A percentile compares a stretch with the other conserved stretches of the same genome.
Evolutionary conservation across 2,113 vertebrate genomes (phyloP).

Genomic region (Hymenochirus boettgeri): DNA sequence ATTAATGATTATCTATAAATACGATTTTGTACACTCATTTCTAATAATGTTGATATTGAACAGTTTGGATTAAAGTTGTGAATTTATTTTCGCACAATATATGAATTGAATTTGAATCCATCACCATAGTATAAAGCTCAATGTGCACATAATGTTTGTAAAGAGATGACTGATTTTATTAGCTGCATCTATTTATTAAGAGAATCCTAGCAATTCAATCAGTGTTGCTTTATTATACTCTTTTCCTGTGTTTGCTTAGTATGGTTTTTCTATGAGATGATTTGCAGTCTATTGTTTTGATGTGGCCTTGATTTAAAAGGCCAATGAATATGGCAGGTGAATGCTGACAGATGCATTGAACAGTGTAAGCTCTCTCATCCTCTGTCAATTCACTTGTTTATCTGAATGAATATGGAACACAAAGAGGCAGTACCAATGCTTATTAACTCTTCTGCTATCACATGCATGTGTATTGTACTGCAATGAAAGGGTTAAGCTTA

Average conservation of each 20-base stretch:
- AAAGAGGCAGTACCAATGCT: background rate
- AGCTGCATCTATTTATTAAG: slow-evolving; percentile 51
- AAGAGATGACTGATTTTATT: slow-evolving; percentile 40
- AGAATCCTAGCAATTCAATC: slow-evolving; percentile 53
- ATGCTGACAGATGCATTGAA: slow-evolving; percentile 24
- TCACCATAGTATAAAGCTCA: slow-evolving; percentile 8
- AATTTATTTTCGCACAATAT: too few species aligned
- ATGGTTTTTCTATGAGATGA: slow-evolving; percentile 47
- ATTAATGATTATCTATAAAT: too few species aligned
- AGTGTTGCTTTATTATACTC: slow-evolving; percentile 47
- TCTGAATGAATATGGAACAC: background rate
- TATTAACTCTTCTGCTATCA: background rate
- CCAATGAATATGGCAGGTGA: slow-evolving; percentile 45
- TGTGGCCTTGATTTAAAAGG: slow-evolving; percentile 48
- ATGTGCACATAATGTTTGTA: slow-evolving; percentile 15
- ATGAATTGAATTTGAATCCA: slow-evolving; percentile 5
- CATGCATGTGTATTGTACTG: background rate
- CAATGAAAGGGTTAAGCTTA: background rate
- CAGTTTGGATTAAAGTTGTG: too few species aligned
- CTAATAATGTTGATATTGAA: too few species aligned
- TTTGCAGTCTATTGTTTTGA: slow-evolving; percentile 35
- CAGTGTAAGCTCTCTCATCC: background rate
- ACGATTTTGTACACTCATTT: too few species aligned
- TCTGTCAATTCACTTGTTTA: background rate
- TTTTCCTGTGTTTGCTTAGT: slow-evolving; percentile 49